Evolutionary conservation across 2,797 vertebrate genomes (phyloP).

Genomic region (Amblyraja radiata): DNA sequence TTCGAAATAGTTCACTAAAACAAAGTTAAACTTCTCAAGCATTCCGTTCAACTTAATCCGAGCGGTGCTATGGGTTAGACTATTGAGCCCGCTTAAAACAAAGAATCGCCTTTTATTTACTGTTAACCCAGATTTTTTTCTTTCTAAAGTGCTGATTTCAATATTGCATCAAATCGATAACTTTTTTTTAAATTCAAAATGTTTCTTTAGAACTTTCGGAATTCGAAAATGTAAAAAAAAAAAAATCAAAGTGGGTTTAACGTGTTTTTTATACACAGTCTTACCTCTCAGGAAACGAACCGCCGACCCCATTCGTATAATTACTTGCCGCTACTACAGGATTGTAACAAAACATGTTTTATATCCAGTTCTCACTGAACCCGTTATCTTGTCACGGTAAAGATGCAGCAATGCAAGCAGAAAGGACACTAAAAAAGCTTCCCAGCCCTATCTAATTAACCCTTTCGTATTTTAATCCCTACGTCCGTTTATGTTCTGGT

Average conservation of each 20-base stretch:
- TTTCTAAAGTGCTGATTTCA: too few species aligned
- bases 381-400: too few species aligned
- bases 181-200: neutral
- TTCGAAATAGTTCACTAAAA: neutral
- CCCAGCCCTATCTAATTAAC: neutral
- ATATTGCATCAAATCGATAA: neutral
- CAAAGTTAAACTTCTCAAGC: neutral
- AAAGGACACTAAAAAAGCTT: neutral
- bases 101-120: neutral
- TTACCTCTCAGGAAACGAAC: neutral
- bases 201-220: neutral
- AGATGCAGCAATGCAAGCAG: neutral
- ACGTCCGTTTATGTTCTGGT: too few species aligned
- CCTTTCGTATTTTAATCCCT: neutral
- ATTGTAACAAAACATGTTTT: neutral
- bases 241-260: neutral
- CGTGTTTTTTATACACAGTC: neutral
- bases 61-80: neutral
- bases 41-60: neutral
- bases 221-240: neutral
- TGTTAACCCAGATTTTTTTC: neutral
- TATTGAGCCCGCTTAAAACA: neutral
- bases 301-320: too few species aligned
- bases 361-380: neutral
- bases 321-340: too few species aligned